These are phyloP conservation scores for Poecilobothrus nobilitatus DNA, from an alignment of 2,888 invertebrate genomes.

Conservation along the genomic window DNA sequence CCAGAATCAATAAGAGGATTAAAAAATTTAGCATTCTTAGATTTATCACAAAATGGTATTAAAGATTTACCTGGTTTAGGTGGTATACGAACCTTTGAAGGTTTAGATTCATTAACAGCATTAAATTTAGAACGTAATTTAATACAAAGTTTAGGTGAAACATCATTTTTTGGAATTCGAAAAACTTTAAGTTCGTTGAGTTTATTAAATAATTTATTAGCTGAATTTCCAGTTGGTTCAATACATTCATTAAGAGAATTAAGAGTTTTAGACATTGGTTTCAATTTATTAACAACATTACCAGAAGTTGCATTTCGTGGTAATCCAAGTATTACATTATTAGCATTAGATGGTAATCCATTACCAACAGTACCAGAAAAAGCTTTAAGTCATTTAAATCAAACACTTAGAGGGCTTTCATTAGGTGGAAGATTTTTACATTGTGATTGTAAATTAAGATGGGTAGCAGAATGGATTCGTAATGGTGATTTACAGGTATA, in stretches of 20 bases:
- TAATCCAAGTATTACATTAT: slow-evolving; percentile 73
- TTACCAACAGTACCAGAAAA: slow-evolving; percentile 72
- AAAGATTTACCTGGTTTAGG: slow-evolving; percentile 67
- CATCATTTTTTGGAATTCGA: slow-evolving; percentile 71
- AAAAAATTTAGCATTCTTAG: slow-evolving; percentile 73
- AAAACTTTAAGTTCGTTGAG: slow-evolving; percentile 80
- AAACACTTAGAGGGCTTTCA: slow-evolving; percentile 74
- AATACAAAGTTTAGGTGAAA: slow-evolving; percentile 65
- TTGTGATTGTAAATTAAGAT: slow-evolving; percentile 79
- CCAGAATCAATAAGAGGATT: slow-evolving; percentile 72
- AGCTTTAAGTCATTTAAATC: slow-evolving; percentile 69
- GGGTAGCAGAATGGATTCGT: slow-evolving; percentile 87
- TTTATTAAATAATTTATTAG: slow-evolving; percentile 76
- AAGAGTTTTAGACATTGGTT: slow-evolving; percentile 83
- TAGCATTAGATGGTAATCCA: slow-evolving; percentile 88
- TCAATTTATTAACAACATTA: slow-evolving; percentile 75
- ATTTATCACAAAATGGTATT: slow-evolving; percentile 81
- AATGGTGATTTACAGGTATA: slow-evolving; percentile 71
- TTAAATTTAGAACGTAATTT: slow-evolving; percentile 82
- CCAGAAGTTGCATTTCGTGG: slow-evolving; percentile 71
- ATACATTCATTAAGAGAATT: slow-evolving; percentile 69
- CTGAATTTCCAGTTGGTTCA: slow-evolving; percentile 78
- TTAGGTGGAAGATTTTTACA: slow-evolving; percentile 79
- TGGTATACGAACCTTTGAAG: slow-evolving; percentile 61
- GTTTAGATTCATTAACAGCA: slow-evolving; percentile 66